These are phyloP conservation scores for Callaeas wilsoni DNA, from an alignment of 2,113 vertebrate species.

Conservation along the genomic window DNA sequence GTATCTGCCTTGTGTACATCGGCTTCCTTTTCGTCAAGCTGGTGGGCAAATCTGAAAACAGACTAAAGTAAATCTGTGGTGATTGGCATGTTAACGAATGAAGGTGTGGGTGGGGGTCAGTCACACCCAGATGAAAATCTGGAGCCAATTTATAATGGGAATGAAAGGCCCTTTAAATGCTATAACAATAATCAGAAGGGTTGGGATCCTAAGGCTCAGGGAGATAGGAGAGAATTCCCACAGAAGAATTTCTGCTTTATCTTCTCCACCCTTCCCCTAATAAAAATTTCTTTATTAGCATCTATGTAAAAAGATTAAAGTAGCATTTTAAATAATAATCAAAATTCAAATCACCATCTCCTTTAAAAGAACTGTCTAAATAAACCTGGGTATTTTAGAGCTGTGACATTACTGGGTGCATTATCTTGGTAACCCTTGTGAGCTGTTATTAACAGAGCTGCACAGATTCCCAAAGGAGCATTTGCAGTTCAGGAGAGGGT, in stretches of 20 bases:
- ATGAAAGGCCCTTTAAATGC: not conserved
- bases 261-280: not conserved
- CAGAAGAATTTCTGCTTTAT: not conserved
- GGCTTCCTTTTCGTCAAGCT: not conserved
- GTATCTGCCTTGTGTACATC: accelerated
- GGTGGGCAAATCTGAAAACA: not conserved
- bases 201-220: not conserved
- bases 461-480: not conserved
- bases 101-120: not conserved
- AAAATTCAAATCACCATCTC: not conserved
- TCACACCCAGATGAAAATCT: not conserved
- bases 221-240: not conserved
- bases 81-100: not conserved
- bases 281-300: not conserved
- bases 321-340: constrained; percentile 10
- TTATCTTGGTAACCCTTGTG: constrained; percentile 27
- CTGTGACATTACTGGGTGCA: constrained; percentile 13
- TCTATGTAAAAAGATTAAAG: not conserved
- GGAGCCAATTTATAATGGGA: not conserved
- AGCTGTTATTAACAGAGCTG: not conserved
- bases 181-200: not conserved
- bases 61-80: not conserved
- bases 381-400: constrained; percentile 3
- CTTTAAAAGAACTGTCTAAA: not conserved
- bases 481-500: not conserved